Base-by-base conservation (phyloP, 1,140 invertebrate species). In the Diuraphis noxia region DNA sequence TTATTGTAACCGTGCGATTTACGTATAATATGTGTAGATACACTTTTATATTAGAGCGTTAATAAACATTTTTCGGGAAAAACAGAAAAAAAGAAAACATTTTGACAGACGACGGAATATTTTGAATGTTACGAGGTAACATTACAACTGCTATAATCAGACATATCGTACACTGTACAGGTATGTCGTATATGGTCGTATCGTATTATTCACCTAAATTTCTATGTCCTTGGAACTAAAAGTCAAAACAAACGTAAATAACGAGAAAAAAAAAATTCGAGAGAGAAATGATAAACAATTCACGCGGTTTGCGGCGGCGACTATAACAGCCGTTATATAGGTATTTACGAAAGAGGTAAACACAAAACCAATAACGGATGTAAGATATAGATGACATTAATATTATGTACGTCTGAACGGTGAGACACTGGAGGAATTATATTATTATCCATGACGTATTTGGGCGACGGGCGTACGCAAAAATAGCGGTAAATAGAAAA, bases 401-500 rank as follows among this genome's bases (percentile, higher is more conserved):
- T 72, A 63, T 63, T 63, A 63, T n/a, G 30, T n/a, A n/a, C 0
- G 56, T 72, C n/a, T 19, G 13, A 5, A 5, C 56, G 30, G n/a
- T 5, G 56, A 13, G 30, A 17, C 30, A 72, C n/a, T 0, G 13
- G 56, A 19, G 56, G 13, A 13, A 72, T 72, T n/a, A n/a, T n/a
- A 72, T n/a, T 72, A 72, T 63, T 30, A 30, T 30, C 56, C 56
- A 6, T 63, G 30, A n/a, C 56, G 56, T 72, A 5, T 72, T n/a
- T 72, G n/a, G 30, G 56, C 43, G n/a, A 21, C n/a, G n/a, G 19
- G 5, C 6, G 10, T 46, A 49, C 1, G 49, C 84, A 21, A 52
- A 86, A 86, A 86, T 86, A 86, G 46, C 84, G 46, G 84, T 86
- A 86, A 86, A 52, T 86, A 25, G 84, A 86, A 86, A 86, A 86